These are phyloP conservation scores for Archegozetes longisetosus DNA, from an alignment of 1,140 invertebrate genomes.

Conservation along the genomic window DNA sequence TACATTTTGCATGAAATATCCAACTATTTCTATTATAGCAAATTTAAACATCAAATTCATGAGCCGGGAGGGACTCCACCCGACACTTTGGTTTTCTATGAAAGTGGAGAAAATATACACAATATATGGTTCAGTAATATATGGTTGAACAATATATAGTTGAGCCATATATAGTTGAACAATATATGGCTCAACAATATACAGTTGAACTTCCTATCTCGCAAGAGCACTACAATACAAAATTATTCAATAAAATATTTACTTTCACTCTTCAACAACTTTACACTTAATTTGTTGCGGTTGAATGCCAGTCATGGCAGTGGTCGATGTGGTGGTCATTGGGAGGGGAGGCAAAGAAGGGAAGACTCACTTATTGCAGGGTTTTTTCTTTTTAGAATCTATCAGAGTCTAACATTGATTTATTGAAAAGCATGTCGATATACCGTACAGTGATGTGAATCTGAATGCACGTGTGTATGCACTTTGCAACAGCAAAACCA, in stretches of 20 bases:
- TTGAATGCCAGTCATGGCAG: neutral
- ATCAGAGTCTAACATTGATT: neutral
- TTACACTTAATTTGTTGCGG: neutral
- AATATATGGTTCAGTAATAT: too few relatives aligned
- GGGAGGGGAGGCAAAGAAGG: neutral
- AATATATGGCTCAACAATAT: too few relatives aligned
- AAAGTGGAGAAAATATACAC: too few relatives aligned
- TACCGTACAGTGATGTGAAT: neutral
- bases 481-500: neutral
- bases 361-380: neutral
- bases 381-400: neutral
- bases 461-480: neutral
- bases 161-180: too few relatives aligned
- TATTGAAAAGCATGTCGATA: neutral
- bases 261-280: neutral
- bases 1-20: too few relatives aligned
- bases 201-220: too few relatives aligned
- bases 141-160: too few relatives aligned
- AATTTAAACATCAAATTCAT: too few relatives aligned
- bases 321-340: neutral
- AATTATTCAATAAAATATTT: neutral
- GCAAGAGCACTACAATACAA: too few relatives aligned
- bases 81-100: too few relatives aligned
- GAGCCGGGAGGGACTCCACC: too few relatives aligned
- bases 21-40: too few relatives aligned